Evolutionary conservation across 2,113 vertebrate species (phyloP).

Genomic region (Melospiza georgiana): DNA sequence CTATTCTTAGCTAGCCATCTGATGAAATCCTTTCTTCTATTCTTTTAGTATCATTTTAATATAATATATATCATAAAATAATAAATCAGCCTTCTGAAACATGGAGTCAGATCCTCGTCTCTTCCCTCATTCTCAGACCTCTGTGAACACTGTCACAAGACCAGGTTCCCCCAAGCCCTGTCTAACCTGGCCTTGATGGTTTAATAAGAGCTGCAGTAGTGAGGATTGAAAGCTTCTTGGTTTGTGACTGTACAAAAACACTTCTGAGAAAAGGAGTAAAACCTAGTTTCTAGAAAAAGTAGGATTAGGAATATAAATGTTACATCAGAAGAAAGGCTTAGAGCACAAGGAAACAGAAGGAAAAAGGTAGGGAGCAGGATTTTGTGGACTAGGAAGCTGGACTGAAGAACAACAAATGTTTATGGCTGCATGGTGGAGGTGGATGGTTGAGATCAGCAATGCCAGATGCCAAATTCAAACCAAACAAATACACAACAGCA

Average conservation of each 20-base stretch:
- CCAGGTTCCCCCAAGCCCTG: accelerated
- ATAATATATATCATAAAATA: too few relatives aligned
- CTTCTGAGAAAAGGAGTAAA: not conserved
- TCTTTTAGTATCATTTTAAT: too few relatives aligned
- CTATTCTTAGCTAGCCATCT: too few relatives aligned
- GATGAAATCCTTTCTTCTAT: too few relatives aligned
- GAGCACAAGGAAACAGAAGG: not conserved
- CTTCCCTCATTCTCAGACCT: too few relatives aligned
- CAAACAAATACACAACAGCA: not conserved
- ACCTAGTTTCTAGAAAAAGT: not conserved
- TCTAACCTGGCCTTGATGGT: not conserved
- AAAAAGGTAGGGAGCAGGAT: not conserved
- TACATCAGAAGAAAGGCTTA: not conserved
- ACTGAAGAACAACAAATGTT: not conserved
- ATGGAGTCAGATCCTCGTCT: too few relatives aligned
- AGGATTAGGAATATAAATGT: not conserved
- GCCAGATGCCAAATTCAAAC: not conserved
- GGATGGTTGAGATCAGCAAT: not conserved
- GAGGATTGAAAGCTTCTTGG: not conserved
- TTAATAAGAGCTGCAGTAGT: not conserved
- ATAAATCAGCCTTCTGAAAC: too few relatives aligned
- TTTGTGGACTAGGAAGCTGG: not conserved
- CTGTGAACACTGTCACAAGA: too few relatives aligned
- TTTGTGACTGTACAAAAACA: not conserved
- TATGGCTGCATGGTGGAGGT: not conserved